Percentiles rank a stretch among this genome's conserved stretches.
phyloP scores from a whole-genome alignment of 2,888 invertebrate genomes.

The Morpho achilles region DNA sequence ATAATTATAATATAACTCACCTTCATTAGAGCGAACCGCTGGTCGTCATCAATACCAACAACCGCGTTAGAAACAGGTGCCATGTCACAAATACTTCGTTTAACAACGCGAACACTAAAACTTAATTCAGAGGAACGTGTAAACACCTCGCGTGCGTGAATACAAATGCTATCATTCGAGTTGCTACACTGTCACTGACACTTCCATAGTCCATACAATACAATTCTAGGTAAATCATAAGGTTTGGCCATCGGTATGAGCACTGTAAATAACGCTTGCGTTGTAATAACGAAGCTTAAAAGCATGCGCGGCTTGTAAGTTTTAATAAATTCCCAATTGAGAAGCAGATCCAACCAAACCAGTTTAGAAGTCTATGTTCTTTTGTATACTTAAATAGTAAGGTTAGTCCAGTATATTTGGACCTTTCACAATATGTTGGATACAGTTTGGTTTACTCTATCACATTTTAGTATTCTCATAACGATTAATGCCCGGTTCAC shows the following conservation, averaged over 20 bases:
- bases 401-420: too few species aligned
- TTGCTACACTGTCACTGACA: too few species aligned
- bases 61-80: slow-evolving; percentile 64
- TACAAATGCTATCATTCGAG: slow-evolving; percentile 6
- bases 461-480: too few species aligned
- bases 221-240: slow-evolving; percentile 1
- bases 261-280: slow-evolving; percentile 17
- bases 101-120: slow-evolving; percentile 1
- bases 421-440: too few species aligned
- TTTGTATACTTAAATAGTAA: too few species aligned
- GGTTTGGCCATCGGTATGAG: background rate
- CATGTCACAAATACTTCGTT: slow-evolving; percentile 29
- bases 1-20: slow-evolving; percentile 57
- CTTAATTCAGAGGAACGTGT: slow-evolving; percentile 8
- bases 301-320: slow-evolving; percentile 14
- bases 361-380: too few species aligned
- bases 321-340: too few species aligned
- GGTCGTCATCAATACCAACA: slow-evolving; percentile 83
- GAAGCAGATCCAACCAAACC: too few species aligned
- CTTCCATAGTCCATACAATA: too few species aligned
- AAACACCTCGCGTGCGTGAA: slow-evolving; percentile 9
- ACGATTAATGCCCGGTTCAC: too few species aligned
- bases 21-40: slow-evolving; percentile 88
- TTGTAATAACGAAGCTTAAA: slow-evolving; percentile 1
- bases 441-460: too few species aligned